Evolutionary conservation across 2,888 invertebrate species (phyloP).

Genomic region (Amiota mariae): DNA sequence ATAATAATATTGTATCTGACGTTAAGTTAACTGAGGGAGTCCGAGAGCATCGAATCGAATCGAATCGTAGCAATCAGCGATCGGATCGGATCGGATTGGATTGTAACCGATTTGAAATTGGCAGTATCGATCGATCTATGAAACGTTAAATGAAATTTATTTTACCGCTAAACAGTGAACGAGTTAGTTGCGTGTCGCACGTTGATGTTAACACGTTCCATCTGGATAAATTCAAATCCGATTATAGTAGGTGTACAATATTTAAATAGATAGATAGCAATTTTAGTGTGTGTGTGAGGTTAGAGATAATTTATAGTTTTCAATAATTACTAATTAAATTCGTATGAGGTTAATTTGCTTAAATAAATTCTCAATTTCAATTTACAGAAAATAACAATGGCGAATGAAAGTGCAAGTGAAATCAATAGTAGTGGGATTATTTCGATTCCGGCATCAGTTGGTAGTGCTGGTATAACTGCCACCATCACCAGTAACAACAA

Average conservation of each 20-base stretch:
- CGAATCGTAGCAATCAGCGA: constrained; percentile 40
- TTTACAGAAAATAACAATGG: constrained; percentile 46
- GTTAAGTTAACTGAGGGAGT: background rate
- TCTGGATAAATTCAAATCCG: no score
- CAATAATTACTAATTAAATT: background rate
- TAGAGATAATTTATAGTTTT: no score
- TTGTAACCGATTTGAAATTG: constrained; percentile 24
- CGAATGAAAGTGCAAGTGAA: constrained; percentile 46
- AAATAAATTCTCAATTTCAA: background rate
- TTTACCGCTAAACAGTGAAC: constrained; percentile 64
- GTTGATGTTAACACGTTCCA: constrained; percentile 15
- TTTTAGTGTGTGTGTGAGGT: background rate
- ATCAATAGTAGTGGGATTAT: constrained; percentile 30
- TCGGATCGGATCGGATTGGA: constrained; percentile 34
- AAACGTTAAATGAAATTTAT: constrained; percentile 61
- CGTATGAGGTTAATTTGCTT: background rate
- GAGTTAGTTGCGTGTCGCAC: constrained; percentile 58
- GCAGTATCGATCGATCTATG: constrained; percentile 39
- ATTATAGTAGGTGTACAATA: constrained; percentile 9
- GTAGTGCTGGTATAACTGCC: constrained; percentile 29
- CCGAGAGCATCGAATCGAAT: background rate
- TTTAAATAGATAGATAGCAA: background rate
- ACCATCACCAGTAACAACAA: constrained; percentile 24
- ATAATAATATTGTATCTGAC: background rate
- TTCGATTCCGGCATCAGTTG: constrained; percentile 25